These are phyloP conservation scores for Bombus turneri DNA, from an alignment of 1,140 invertebrate species.

Conservation along the genomic window DNA sequence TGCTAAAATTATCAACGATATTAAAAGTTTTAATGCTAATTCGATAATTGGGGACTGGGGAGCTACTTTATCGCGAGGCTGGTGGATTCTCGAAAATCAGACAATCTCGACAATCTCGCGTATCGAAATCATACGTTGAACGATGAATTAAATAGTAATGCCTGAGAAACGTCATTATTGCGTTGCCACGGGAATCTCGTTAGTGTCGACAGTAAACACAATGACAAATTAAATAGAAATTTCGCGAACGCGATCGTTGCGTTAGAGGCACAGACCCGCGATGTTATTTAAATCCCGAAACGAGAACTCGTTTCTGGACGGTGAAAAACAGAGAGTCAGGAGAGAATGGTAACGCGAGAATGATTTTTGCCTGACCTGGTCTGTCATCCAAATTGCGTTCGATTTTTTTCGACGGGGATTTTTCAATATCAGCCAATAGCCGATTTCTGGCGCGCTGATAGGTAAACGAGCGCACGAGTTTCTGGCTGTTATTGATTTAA, in stretches of 20 bases:
- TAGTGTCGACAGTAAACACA: constrained; percentile 35
- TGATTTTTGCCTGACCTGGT: background rate
- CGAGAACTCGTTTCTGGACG: background rate
- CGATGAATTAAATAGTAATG: constrained; percentile 33
- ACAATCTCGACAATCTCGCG: too few species aligned
- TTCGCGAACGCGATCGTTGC: constrained; percentile 10
- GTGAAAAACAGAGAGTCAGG: background rate
- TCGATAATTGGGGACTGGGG: too few species aligned
- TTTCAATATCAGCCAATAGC: background rate
- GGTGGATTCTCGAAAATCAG: background rate
- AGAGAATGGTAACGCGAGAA: background rate
- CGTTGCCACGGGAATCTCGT: constrained; percentile 20
- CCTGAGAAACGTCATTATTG: background rate
- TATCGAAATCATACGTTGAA: background rate
- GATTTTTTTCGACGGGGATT: background rate
- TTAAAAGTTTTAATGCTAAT: too few species aligned
- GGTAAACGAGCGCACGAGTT: background rate
- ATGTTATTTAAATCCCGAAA: constrained; percentile 11
- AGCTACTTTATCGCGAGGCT: too few species aligned
- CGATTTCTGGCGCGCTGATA: too few species aligned
- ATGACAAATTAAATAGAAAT: constrained; percentile 44
- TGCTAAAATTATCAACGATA: too few species aligned
- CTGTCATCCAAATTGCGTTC: background rate
- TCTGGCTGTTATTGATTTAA: background rate
- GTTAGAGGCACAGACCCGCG: background rate